Evolutionary conservation across 2,888 invertebrate genomes (phyloP).

Genomic region (Drosophila mimica): DNA sequence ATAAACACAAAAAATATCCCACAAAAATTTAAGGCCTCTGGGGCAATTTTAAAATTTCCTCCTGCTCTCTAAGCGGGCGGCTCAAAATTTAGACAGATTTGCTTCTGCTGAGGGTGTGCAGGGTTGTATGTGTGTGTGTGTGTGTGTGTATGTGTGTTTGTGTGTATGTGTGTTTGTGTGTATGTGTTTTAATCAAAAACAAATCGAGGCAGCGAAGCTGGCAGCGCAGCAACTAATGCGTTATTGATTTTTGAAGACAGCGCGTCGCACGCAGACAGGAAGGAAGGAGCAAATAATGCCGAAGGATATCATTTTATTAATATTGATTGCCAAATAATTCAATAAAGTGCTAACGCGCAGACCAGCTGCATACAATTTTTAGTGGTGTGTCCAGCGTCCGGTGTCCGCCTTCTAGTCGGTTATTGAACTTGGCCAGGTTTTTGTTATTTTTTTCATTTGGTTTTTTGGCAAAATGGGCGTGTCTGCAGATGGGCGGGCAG

Average conservation of each 20-base stretch:
- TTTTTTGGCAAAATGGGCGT: constrained; percentile 36
- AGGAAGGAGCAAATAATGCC: constrained; percentile 50
- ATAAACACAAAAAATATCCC: constrained; percentile 49
- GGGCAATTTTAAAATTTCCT: constrained; percentile 44
- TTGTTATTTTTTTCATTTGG: neutral
- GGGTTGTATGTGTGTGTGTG: constrained; percentile 7
- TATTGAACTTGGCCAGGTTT: constrained; percentile 61
- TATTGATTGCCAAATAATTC: constrained; percentile 75
- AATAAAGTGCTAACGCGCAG: constrained; percentile 51
- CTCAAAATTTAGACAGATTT: constrained; percentile 55
- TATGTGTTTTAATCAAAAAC: constrained; percentile 50
- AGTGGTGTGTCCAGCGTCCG: constrained; percentile 8
- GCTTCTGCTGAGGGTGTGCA: constrained; percentile 3
- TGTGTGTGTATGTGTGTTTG: constrained; percentile 7
- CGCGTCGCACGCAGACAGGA: constrained; percentile 9
- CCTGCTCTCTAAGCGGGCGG: constrained; percentile 19
- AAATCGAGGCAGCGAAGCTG: constrained; percentile 51
- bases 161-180: constrained; percentile 14
- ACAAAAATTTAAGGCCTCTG: constrained; percentile 35
- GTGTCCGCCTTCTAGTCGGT: constrained; percentile 31
- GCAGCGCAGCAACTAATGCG: constrained; percentile 38
- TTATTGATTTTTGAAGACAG: constrained; percentile 68
- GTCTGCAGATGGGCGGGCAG: constrained; percentile 15
- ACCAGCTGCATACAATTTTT: constrained; percentile 23
- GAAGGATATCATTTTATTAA: constrained; percentile 71